Base-by-base conservation (phyloP, 1,140 invertebrate genomes). In the Schlechtendalia chinensis region DNA sequence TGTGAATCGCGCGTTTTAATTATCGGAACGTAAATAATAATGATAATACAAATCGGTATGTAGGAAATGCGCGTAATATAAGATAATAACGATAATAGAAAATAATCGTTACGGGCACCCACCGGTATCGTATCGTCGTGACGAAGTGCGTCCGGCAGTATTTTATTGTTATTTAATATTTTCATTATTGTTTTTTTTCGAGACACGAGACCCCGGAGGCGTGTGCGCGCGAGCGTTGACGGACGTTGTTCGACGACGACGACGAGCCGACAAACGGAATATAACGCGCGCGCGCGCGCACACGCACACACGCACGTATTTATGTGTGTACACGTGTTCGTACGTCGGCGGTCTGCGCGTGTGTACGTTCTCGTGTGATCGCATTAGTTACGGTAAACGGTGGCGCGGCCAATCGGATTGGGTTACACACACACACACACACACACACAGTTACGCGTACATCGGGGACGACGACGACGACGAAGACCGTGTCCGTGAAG, bases 1-100 rank as follows among this genome's bases (percentile, higher is more conserved):
- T 72, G 69, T 72, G 69, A 72, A 72, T 29, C 47, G 69, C 47
- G 69, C 50, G 69, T 72, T 72, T 72, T 72, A 72, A 72, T 72
- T 72, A 72, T 71, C 50, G 16, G 67, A 53, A 71, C 45, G 24
- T 71, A 71, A 53, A 69, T 47, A 47, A 69, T 69, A 12, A 47
- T 67, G 45, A 67, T 69, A 69, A 22, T 67, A 67, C 27, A 29
- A 67, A 67, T 67, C 32, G 32, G 32, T 69, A 50, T 50, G 8
- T 50, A 69, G 67, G 45, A 69, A 69, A 69, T 22, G 67, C 17
- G 32, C 14, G 45, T 67, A 67, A 67, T 29, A 39, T 39, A 39
- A 67, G 63, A 67, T 67, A n/a, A n/a, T n/a, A n/a, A n/a, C n/a
- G n/a, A n/a, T n/a, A n/a, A n/a, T n/a, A n/a, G n/a, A n/a, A 45